phyloP scores from a whole-genome alignment of 37 sponge, comb jelly and placozoan genomes.

The Aplysina aerophoba region DNA sequence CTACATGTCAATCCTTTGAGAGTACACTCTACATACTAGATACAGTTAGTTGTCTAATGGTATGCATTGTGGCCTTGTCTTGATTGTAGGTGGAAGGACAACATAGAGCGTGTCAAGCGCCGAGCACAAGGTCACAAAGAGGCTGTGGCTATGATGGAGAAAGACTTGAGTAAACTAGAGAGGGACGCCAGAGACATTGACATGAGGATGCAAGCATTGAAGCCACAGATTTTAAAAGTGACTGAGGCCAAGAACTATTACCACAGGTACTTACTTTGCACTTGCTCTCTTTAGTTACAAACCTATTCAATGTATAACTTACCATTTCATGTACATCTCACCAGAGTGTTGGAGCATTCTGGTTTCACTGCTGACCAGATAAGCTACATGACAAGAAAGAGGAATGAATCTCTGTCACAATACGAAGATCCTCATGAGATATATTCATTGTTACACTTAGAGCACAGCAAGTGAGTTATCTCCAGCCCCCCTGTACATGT shows the following conservation, averaged over 20 bases:
- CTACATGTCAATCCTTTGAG: no score
- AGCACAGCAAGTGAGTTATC: slow-evolving; percentile 1
- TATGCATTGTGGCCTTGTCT: neutral
- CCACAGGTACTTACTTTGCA: neutral
- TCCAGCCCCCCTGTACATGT: no score
- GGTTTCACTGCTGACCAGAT: slow-evolving; percentile 1
- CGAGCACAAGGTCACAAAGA: slow-evolving; percentile 23
- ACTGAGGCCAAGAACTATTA: slow-evolving; percentile 18
- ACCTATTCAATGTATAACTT: no score
- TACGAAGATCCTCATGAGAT: slow-evolving; percentile 34
- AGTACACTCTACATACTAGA: no score
- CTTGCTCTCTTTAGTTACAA: neutral
- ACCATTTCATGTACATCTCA: neutral
- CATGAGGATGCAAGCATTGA: slow-evolving; percentile 28
- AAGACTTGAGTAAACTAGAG: neutral
- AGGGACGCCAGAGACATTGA: slow-evolving; percentile 28
- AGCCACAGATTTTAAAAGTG: slow-evolving; percentile 24
- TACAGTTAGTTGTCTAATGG: neutral
- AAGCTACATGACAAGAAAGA: neutral
- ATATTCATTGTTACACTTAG: slow-evolving; percentile 22
- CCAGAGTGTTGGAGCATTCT: neutral
- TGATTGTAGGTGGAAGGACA: slow-evolving; percentile 29
- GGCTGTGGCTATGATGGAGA: slow-evolving; percentile 23
- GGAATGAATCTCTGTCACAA: neutral
- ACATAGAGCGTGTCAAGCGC: slow-evolving; percentile 7